Evolutionary conservation across 92 coral and sea anemone genomes (phyloP).

Genomic region (Porites cylindrica): DNA sequence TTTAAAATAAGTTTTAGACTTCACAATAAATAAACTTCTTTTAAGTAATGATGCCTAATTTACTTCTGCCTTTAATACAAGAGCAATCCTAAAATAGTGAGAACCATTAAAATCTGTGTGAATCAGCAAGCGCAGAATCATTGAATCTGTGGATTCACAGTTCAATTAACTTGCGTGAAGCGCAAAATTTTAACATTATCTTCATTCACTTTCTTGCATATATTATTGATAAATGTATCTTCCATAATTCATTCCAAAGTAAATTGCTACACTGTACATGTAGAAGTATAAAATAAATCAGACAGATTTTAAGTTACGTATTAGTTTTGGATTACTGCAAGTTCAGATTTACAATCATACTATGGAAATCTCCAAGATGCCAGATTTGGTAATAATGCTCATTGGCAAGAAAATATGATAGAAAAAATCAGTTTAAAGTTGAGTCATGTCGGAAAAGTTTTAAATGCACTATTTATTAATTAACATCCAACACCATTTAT

Average conservation of each 20-base stretch:
- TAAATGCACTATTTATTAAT: neutral
- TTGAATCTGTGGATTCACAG: constrained; percentile 1
- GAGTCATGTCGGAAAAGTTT: neutral
- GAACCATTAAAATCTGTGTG: neutral
- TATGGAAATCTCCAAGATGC: no score
- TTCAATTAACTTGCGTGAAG: neutral
- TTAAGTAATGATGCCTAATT: neutral
- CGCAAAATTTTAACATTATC: neutral
- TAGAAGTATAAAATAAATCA: no score
- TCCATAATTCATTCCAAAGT: neutral
- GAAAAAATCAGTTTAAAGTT: neutral
- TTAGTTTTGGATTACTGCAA: no score
- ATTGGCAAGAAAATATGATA: neutral
- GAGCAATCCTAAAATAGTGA: neutral
- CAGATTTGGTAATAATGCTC: neutral
- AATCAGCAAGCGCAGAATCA: neutral
- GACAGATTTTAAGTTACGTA: no score
- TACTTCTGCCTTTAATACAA: neutral
- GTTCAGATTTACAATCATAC: no score
- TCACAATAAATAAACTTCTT: no score
- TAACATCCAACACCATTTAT: constrained; percentile 81
- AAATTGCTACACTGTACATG: neutral
- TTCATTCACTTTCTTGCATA: neutral
- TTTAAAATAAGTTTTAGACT: neutral
- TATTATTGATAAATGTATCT: constrained; percentile 8